Base-by-base conservation (phyloP, 1,140 invertebrate species). In the Heliconius hewitsoni region DNA sequence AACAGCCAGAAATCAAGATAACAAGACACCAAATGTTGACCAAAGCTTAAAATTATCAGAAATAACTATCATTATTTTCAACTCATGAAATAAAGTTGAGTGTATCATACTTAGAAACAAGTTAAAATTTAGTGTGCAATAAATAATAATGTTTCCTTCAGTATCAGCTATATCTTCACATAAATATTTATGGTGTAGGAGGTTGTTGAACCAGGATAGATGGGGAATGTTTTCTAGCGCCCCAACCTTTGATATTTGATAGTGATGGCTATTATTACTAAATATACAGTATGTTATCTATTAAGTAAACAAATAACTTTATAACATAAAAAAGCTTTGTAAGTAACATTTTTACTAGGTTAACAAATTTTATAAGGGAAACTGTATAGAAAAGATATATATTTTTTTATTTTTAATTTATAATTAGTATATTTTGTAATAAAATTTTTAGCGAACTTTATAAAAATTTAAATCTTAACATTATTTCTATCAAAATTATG, bases 171-270 rank as follows among this genome's bases (percentile, higher is more conserved):
- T 52, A 74, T 74, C 73, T 52, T 74, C 42, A 74, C 42, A 74
- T 70, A 70, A 76, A 76, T 70, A 66, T 70, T 66, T 74, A 46
- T 50, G 42, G 39, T 50, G 46, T 19, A 30, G 50, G 60, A 60
- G 77, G 73, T 79, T 57, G 46, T 57, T 79, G 77, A 79, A 79
- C 73, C 77, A 79, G 77, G 60, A 79, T 71, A 57, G 8, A 42
- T 66, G 19, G 39, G 55, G 70, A 78, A 79, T 66, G 57, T 79
- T 46, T 66, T 52, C 30, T 72, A 42, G 30, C 34, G 8, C 27
- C 30, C 23, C 39, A 19, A 73, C 76, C 71, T 77, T 50, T 78
- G 76, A 42, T 55, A 73, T 34, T 66, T 66, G 27, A 66, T 66
- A 66, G 27, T 30, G 27, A 30, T 66, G 27, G 60, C 27, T 66